phyloP scores from a whole-genome alignment of 2,797 vertebrate species.

The Ammospiza maritima region DNA sequence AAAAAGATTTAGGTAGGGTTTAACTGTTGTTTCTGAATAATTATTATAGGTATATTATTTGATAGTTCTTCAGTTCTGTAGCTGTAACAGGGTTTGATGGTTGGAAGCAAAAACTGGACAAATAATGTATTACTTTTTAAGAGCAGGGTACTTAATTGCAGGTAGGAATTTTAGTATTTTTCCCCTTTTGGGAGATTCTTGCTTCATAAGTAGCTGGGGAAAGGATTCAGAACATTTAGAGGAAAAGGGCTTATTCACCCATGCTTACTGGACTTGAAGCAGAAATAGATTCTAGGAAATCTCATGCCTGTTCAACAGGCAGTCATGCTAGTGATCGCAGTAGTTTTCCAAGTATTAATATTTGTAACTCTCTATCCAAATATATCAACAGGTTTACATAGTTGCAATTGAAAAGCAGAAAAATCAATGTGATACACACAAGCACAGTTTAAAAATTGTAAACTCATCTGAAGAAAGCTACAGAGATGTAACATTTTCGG shows the following conservation, averaged over 20 bases:
- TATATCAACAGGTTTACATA: constrained; percentile 87
- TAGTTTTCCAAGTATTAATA: neutral
- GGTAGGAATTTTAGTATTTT: neutral
- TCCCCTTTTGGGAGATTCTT: neutral
- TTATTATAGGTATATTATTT: neutral
- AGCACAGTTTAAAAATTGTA: constrained; percentile 54
- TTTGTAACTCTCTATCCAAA: constrained; percentile 21
- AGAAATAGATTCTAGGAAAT: neutral
- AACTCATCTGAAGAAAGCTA: constrained; percentile 44
- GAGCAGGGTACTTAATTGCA: neutral
- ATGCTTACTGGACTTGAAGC: neutral
- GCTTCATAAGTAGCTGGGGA: neutral
- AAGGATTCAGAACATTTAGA: neutral
- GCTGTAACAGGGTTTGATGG: neutral
- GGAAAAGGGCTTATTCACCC: neutral
- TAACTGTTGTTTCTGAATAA: neutral
- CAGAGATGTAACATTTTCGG: constrained; percentile 23
- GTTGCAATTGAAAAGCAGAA: constrained; percentile 85
- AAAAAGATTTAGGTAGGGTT: neutral
- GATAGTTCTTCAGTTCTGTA: neutral
- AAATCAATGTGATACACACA: constrained; percentile 57
- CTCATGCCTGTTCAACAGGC: neutral
- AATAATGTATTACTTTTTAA: neutral
- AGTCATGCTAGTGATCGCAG: neutral
- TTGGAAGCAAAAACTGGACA: neutral